phyloP scores from a whole-genome alignment of 2,888 invertebrate genomes.

The Idaea straminata region DNA sequence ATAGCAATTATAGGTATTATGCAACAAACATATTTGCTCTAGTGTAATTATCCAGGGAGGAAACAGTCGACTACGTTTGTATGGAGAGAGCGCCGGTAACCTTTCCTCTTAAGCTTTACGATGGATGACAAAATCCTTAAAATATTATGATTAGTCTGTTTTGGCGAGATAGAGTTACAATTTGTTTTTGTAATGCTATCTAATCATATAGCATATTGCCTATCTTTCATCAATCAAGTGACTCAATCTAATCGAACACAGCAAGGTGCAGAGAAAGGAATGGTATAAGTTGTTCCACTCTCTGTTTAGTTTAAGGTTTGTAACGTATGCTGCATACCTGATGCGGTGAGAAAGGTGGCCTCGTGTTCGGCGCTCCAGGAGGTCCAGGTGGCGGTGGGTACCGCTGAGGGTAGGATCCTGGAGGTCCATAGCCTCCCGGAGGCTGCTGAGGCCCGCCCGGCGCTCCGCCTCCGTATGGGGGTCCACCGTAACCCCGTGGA shows the following conservation, averaged over 20 bases:
- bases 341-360: constrained; percentile 75
- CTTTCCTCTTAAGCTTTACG: no score
- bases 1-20: no score
- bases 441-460: constrained; percentile 73
- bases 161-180: neutral
- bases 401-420: constrained; percentile 80
- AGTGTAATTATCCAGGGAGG: no score
- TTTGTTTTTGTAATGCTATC: neutral
- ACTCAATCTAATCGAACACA: neutral
- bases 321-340: constrained; percentile 53
- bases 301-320: no score
- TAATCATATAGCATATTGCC: neutral
- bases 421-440: constrained; percentile 75
- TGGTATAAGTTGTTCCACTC: neutral
- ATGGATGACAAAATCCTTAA: no score
- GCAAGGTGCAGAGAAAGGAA: neutral
- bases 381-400: constrained; percentile 73
- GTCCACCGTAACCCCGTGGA: constrained; percentile 73
- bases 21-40: no score
- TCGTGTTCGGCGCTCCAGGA: constrained; percentile 66
- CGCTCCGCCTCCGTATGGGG: constrained; percentile 73
- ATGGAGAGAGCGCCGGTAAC: no score
- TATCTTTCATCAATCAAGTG: neutral
- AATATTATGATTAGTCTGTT: no score
- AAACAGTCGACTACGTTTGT: no score